Evolutionary conservation across 2,888 invertebrate genomes (phyloP), one percentile per base, ranked within the genome.

Genomic region (Girardia tigrina): DNA sequence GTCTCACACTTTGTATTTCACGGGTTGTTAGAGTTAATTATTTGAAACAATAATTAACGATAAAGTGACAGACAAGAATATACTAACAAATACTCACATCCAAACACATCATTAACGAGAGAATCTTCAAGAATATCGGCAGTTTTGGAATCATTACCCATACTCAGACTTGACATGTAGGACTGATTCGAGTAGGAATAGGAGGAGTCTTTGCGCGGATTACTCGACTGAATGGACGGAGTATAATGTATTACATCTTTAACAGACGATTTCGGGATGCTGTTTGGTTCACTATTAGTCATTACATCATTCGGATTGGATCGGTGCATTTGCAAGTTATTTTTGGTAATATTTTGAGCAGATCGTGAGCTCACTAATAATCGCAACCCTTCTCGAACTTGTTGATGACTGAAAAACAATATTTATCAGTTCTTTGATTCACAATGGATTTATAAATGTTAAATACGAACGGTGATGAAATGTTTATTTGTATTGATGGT

Each of bases 311-410:
- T 56, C n/a, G 23, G 4, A 56, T 56, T 56, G 56, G 56, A 6
- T 56, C 56, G 56, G 23, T 56, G n/a, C 4, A 56, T 56, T 16
- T 56, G 56, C n/a, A 56, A 6, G n/a, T 56, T 56, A n/a, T 56
- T 56, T 56, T 56, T 56, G 56, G 56, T 20, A 56, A 16, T 56
- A 56, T 56, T 56, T 16, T 56, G 56, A 56, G 56, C 56, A 20
- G 56, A 56, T 56, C 56, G 4, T 20, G 20, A 20, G n/a, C 56
- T 56, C 4, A 56, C 56, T 23, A 56, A 56, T n/a, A 56, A 56
- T n/a, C 56, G n/a, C 56, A 56, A 56, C 4, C 56, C 56, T 56
- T 56, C 56, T 2, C 56, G 56, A 56, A 56, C 56, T 56, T 56
- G 56, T 56, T 56, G 56, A 56, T 56, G 56, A n/a, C 56, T 56